Evolutionary conservation across 2,888 invertebrate species (phyloP).

Genomic region (Chydorus sphaericus): DNA sequence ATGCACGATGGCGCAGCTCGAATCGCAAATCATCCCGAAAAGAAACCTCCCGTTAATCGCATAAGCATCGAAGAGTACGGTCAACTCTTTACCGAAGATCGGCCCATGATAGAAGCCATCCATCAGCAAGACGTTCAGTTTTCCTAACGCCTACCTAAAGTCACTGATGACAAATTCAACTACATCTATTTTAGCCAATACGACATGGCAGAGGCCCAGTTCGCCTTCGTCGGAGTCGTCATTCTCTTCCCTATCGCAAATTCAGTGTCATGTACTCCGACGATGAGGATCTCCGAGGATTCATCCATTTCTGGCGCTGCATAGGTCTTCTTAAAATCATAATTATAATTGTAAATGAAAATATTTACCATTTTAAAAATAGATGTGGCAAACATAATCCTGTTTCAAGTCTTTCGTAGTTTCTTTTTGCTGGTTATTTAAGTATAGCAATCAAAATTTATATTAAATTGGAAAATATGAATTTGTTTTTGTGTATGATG

Average conservation of each 20-base stretch:
- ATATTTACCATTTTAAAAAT: too few relatives aligned
- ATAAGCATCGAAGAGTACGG: neutral
- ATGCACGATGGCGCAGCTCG: neutral
- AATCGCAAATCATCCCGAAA: constrained; percentile 1
- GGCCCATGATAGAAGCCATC: neutral
- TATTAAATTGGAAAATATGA: too few relatives aligned
- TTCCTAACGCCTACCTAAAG: too few relatives aligned
- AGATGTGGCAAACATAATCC: too few relatives aligned
- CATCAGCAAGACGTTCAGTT: neutral
- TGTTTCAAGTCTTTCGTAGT: too few relatives aligned
- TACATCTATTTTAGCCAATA: constrained; percentile 9
- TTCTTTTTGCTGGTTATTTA: too few relatives aligned
- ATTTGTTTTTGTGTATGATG: too few relatives aligned
- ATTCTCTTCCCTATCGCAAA: constrained; percentile 36
- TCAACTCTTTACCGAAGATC: neutral
- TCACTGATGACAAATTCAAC: neutral
- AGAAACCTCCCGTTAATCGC: neutral
- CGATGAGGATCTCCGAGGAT: constrained; percentile 51
- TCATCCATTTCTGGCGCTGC: constrained; percentile 70
- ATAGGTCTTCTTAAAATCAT: constrained; percentile 28
- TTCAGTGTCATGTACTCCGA: constrained; percentile 47
- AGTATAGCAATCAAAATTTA: too few relatives aligned
- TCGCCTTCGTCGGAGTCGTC: constrained; percentile 35
- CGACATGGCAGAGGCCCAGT: constrained; percentile 38
- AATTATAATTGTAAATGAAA: too few relatives aligned